A percentile compares a stretch with the other conserved stretches of the same genome.
Evolutionary conservation across 2,797 vertebrate species (phyloP).

Genomic region (Taeniopygia guttata): DNA sequence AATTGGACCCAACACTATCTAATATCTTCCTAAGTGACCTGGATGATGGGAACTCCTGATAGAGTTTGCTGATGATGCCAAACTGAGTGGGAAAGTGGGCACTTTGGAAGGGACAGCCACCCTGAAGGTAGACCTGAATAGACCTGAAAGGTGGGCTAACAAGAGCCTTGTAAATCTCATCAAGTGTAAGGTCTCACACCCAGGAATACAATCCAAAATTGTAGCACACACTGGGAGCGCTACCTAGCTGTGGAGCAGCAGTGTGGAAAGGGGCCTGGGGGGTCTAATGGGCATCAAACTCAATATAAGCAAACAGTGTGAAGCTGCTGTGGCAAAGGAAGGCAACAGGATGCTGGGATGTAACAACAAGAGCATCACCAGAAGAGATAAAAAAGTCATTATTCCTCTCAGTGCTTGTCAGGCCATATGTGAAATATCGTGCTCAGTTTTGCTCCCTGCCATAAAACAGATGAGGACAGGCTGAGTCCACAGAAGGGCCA

Average conservation of each 20-base stretch:
- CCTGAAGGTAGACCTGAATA: not conserved
- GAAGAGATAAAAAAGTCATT: not conserved
- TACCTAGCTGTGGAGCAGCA: not conserved
- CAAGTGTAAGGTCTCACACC: not conserved
- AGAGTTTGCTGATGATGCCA: not conserved
- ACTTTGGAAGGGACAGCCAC: not conserved
- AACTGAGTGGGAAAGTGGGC: not conserved
- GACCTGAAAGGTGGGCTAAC: not conserved
- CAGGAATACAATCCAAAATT: not conserved
- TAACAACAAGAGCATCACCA: not conserved
- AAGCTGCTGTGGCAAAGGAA: not conserved
- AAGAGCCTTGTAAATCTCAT: not conserved
- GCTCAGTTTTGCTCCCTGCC: not conserved
- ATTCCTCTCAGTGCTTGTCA: too few species aligned
- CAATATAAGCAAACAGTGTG: not conserved
- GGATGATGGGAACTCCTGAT: not conserved
- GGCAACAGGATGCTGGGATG: not conserved
- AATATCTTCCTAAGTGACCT: not conserved
- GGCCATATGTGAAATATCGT: not conserved
- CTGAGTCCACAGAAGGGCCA: not conserved
- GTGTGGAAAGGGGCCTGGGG: not conserved
- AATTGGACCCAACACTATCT: not conserved
- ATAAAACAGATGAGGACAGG: not conserved
- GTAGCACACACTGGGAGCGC: not conserved
- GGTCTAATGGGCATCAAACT: not conserved